Evolutionary conservation across 2,797 vertebrate species (phyloP).

Genomic region (Catamblyrhynchus diadema): DNA sequence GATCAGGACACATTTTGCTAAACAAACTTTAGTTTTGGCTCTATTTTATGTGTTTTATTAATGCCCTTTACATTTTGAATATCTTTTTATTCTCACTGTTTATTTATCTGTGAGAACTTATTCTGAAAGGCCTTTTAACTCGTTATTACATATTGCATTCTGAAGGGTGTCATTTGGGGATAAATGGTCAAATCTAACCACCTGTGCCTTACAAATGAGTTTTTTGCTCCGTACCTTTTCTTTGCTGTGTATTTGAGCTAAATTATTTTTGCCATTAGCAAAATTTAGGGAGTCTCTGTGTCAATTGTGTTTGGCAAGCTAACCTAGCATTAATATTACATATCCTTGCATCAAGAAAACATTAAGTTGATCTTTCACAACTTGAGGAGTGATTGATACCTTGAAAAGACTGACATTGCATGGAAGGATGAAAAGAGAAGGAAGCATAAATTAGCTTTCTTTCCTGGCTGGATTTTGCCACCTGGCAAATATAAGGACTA

Average conservation of each 20-base stretch:
- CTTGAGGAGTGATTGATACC: not conserved
- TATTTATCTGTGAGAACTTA: not conserved
- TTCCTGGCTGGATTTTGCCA: not conserved
- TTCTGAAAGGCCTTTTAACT: not conserved
- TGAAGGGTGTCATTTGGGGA: not conserved
- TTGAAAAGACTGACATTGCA: not conserved
- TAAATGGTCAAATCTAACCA: not conserved
- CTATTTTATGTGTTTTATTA: not conserved
- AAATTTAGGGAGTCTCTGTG: not conserved
- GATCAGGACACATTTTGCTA: not conserved
- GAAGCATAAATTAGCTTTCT: not conserved
- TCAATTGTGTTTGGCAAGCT: not conserved
- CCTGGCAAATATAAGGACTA: not conserved
- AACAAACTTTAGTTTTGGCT: not conserved
- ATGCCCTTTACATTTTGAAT: not conserved
- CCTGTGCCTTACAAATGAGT: not conserved
- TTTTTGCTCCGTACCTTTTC: not conserved
- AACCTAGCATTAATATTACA: not conserved
- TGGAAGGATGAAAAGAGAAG: not conserved
- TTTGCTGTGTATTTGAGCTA: not conserved
- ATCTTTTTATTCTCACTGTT: not conserved
- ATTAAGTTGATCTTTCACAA: not conserved
- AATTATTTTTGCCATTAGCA: not conserved
- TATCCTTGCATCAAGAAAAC: not conserved
- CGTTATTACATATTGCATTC: not conserved